Evolutionary conservation across 2,113 vertebrate genomes (phyloP).

Genomic region (Dissostichus mawsoni): DNA sequence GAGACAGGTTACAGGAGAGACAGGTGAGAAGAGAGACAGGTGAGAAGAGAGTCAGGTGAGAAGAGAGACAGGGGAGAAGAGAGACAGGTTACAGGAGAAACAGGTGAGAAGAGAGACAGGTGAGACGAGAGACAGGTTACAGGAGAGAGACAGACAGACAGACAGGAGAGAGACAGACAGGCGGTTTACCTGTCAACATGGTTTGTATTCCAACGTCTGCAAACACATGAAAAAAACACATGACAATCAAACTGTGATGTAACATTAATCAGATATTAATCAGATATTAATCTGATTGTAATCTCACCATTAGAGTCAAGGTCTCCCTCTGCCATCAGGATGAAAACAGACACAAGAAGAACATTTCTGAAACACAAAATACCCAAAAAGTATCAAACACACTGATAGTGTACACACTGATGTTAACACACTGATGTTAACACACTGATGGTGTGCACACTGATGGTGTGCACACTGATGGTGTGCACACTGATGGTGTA

Average conservation of each 20-base stretch:
- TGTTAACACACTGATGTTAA: too few species aligned
- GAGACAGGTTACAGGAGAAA: not conserved
- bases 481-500: too few species aligned
- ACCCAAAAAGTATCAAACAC: not conserved
- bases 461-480: too few species aligned
- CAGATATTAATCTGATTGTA: not conserved
- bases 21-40: not conserved
- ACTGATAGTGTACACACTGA: too few species aligned
- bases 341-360: conserved; percentile 71
- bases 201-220: conserved; percentile 71
- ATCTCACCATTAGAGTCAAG: conserved; percentile 61
- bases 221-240: conserved; percentile 22
- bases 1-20: not conserved
- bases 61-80: not conserved
- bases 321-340: conserved; percentile 76
- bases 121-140: not conserved
- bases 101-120: not conserved
- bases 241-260: not conserved
- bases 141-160: not conserved
- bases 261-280: not conserved
- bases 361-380: conserved; percentile 70
- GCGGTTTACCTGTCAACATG: conserved; percentile 74
- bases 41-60: not conserved
- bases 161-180: not conserved
- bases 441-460: too few species aligned